Percentiles rank a stretch among this genome's conserved stretches.
Conservation (phyloP, 2,113 vertebrate species). For the Oncorhynchus kisutch region DNA sequence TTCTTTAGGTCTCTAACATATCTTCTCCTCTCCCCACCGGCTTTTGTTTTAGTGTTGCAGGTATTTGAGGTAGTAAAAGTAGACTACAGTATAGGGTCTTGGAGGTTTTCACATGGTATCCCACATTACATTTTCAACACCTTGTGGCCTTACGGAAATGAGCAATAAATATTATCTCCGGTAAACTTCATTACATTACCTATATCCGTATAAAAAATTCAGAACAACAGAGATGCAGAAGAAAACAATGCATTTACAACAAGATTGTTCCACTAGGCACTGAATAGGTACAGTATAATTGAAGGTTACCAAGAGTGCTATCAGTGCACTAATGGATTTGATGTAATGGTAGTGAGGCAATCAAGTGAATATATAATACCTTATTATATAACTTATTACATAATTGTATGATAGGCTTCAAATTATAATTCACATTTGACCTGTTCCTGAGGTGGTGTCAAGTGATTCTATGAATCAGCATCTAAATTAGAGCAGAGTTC, state of each 20-base stretch:
- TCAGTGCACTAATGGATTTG: background rate
- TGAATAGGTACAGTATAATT: background rate
- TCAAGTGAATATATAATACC: background rate
- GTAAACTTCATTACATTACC: background rate
- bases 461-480: no score
- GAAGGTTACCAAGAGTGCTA: background rate
- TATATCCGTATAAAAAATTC: background rate
- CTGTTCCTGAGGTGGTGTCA: no score
- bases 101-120: background rate
- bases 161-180: background rate
- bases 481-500: no score
- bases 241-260: background rate
- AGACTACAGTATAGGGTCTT: background rate
- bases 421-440: no score
- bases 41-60: background rate
- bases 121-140: no score
- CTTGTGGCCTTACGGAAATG: no score
- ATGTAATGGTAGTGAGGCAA: background rate
- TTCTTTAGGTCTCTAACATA: background rate
- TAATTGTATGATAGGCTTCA: no score
- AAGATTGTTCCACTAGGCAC: background rate
- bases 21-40: background rate
- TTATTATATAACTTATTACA: no score
- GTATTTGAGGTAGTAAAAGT: background rate
- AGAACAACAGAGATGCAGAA: no score